Conservation (phyloP, 2,797 vertebrate species). For the Malurus leucopterus region DNA sequence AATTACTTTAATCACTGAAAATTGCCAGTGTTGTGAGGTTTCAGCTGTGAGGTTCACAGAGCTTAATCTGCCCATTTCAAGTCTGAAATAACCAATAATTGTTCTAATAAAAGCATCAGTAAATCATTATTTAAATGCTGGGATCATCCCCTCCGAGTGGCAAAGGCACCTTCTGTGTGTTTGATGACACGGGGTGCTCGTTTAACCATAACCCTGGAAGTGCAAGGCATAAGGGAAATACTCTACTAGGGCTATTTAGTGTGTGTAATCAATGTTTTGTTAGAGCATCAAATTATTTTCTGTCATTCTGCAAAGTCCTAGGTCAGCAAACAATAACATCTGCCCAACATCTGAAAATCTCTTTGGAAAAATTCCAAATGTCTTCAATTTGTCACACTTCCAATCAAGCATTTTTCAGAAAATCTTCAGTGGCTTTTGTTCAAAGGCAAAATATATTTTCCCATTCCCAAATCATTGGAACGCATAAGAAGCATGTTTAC, state of each 20-base stretch:
- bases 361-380: slow-evolving; percentile 30
- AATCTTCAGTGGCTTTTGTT: slow-evolving; percentile 33
- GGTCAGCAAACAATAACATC: slow-evolving; percentile 48
- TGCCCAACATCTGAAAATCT: slow-evolving; percentile 39
- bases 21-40: slow-evolving; percentile 54
- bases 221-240: slow-evolving; percentile 16
- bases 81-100: slow-evolving; percentile 71
- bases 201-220: slow-evolving; percentile 43
- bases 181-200: slow-evolving; percentile 44
- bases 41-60: slow-evolving; percentile 54
- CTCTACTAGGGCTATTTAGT: slow-evolving; percentile 1
- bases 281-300: slow-evolving; percentile 23
- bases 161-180: slow-evolving; percentile 47
- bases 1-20: slow-evolving; percentile 62
- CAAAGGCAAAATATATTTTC: slow-evolving; percentile 15
- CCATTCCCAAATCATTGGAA: slow-evolving; percentile 8
- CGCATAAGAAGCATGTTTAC: not conserved
- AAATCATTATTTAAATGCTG: slow-evolving; percentile 68
- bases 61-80: slow-evolving; percentile 44
- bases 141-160: slow-evolving; percentile 57
- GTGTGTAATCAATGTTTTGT: slow-evolving; percentile 38
- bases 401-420: slow-evolving; percentile 18
- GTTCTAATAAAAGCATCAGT: slow-evolving; percentile 69
- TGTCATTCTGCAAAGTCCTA: slow-evolving; percentile 29
- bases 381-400: slow-evolving; percentile 6